Evolutionary conservation across 2,113 vertebrate species (phyloP).

Genomic region (Gymnocephalus cernua): DNA sequence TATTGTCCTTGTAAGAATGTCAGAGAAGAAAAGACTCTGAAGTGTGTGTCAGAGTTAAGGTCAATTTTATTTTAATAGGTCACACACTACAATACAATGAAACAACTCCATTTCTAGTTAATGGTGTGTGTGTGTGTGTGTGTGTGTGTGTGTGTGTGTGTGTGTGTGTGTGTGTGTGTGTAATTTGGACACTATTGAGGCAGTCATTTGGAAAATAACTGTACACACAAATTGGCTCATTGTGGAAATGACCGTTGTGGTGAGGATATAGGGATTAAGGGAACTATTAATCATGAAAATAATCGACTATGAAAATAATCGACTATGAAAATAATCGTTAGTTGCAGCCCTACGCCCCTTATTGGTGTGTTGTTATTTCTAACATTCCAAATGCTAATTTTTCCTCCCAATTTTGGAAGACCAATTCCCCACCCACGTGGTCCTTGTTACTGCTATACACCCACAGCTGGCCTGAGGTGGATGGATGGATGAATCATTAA

Average conservation of each 20-base stretch:
- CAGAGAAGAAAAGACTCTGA: constrained; percentile 4
- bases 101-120: constrained; percentile 2
- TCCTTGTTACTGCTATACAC: background rate
- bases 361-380: no score
- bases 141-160: constrained; percentile 22
- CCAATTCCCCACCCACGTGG: no score
- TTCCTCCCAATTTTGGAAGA: no score
- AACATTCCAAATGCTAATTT: no score
- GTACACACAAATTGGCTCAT: no score
- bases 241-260: background rate
- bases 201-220: constrained; percentile 1
- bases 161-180: constrained; percentile 20
- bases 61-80: constrained; percentile 32
- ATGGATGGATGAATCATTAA: background rate
- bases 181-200: constrained; percentile 1
- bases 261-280: background rate
- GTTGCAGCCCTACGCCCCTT: no score
- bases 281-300: no score
- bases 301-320: no score
- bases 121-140: constrained; percentile 9
- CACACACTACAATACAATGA: background rate
- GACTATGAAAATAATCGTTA: no score
- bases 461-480: background rate
- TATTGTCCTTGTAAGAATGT: constrained; percentile 50
- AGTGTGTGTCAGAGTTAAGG: constrained; percentile 17